Base-by-base conservation (phyloP, 1,140 invertebrate species). In the Ctenoplectra terminalis region DNA sequence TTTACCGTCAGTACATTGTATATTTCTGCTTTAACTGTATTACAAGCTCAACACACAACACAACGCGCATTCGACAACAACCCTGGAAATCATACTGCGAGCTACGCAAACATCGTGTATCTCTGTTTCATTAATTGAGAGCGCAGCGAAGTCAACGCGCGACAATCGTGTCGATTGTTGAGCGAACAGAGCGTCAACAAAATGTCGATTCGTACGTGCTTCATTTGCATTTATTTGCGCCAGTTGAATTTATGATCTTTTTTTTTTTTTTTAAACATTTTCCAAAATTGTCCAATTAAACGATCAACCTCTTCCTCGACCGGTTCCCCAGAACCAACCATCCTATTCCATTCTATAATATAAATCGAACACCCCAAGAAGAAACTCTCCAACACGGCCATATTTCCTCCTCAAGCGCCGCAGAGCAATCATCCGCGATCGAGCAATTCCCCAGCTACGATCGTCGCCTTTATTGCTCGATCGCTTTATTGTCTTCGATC, bases 71-170 rank as follows among this genome's bases (percentile, higher is more conserved):
- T 23, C 43, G 31, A 15, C 43, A 48, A 69, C 43, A 31, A 46
- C 64, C 34, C 17, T 29, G 40, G 8, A 17, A 46, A 29, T 48
- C 11, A 48, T 31, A 31, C 20, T 23, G 46, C 23, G 23, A n/a
- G n/a, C 61, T n/a, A 26, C 15, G 61, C n/a, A 64, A 64, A 31
- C 56, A 64, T 43, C 23, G 11, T 15, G 17, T 9, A 2, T 31
- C 43, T 69, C 43, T 31, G 64, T 67, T 67, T 48, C 66, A 9
- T 23, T 69, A 69, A 69, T 69, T 69, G 66, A 20, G 2, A 34
- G 43, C 64, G 20, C 26, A 20, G 43, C 11, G 29, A 48, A 69
- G 43, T 67, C 6, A 63, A 63, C 37, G 37, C 37, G 37, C 29
- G 43, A 48, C 66, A 50, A 50, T 69, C 37, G 29, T 7, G 43